A percentile compares a stretch with the other conserved stretches of the same genome.
These are phyloP conservation scores for Epinotia bilunana DNA, from an alignment of 2,888 invertebrate species.

Conservation along the genomic window DNA sequence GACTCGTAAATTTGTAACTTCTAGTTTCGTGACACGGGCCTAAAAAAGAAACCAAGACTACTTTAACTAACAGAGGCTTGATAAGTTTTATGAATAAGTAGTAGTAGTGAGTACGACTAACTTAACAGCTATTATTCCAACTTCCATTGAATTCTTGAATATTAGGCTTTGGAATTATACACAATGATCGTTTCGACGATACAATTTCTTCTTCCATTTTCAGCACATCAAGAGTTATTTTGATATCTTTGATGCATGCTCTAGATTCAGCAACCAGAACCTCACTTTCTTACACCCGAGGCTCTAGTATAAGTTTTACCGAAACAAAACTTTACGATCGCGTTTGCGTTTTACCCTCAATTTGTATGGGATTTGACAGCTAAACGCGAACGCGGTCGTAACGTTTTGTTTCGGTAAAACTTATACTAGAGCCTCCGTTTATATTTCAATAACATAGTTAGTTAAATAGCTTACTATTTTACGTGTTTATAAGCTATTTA, in stretches of 20 bases:
- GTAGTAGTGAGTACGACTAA: not conserved
- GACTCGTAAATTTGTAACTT: not conserved
- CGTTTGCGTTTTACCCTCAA: too few species aligned
- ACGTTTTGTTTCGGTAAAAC: too few species aligned
- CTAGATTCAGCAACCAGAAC: conserved; percentile 2
- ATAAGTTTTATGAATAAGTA: not conserved
- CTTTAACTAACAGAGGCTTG: not conserved
- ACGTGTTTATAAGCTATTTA: not conserved
- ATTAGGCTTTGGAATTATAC: not conserved
- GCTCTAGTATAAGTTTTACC: too few species aligned
- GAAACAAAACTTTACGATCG: too few species aligned
- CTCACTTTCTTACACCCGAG: conserved; percentile 19
- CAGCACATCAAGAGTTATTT: conserved; percentile 7
- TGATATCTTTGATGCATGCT: conserved; percentile 3
- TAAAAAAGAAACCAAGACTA: not conserved
- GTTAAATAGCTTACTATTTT: too few species aligned
- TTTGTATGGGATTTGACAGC: too few species aligned
- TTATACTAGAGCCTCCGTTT: too few species aligned
- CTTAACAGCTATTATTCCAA: not conserved
- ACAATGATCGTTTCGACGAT: not conserved
- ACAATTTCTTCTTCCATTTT: conserved; percentile 3
- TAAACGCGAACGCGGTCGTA: too few species aligned
- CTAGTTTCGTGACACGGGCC: too few species aligned
- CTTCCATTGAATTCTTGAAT: not conserved
- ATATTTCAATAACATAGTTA: not conserved